Percentiles rank a stretch among this genome's conserved stretches.
phyloP scores from a whole-genome alignment of 2,888 invertebrate species.

The Cataglyphis albicans region DNA sequence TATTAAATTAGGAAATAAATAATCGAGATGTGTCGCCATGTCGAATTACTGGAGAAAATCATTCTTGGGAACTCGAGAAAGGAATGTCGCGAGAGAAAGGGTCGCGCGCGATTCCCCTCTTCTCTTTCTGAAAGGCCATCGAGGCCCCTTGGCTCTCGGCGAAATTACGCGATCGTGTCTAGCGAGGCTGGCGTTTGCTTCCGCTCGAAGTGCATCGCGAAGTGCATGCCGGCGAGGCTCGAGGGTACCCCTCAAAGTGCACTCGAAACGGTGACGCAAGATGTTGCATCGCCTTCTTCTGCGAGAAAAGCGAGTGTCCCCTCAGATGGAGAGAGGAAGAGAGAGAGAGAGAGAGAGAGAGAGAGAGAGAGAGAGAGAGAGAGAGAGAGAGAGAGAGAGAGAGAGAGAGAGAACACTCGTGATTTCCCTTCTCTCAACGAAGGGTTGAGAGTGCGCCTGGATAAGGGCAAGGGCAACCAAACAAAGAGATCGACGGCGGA shows the following conservation, averaged over 20 bases:
- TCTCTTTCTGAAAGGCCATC: slow-evolving; percentile 26
- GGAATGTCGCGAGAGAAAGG: not conserved
- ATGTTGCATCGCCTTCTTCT: slow-evolving; percentile 32
- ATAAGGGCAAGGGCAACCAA: slow-evolving; percentile 74
- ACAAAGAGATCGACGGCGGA: slow-evolving; percentile 60
- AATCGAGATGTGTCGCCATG: not conserved
- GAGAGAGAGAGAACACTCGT: slow-evolving; percentile 29
- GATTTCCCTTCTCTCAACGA: not conserved
- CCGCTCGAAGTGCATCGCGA: slow-evolving; percentile 40
- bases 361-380: not conserved
- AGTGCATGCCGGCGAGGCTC: slow-evolving; percentile 39
- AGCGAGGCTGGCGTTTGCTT: slow-evolving; percentile 30
- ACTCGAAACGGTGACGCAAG: slow-evolving; percentile 43
- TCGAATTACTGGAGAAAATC: not conserved
- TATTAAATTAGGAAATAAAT: not conserved
- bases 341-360: not conserved
- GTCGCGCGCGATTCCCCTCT: not conserved
- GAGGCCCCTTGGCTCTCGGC: slow-evolving; percentile 25
- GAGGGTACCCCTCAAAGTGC: slow-evolving; percentile 40
- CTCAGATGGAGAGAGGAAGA: not conserved
- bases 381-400: not conserved
- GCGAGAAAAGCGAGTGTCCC: not conserved
- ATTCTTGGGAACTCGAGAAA: not conserved
- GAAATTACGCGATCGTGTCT: slow-evolving; percentile 45
- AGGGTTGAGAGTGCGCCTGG: slow-evolving; percentile 57